Evolutionary conservation across 2,113 vertebrate species (phyloP), one percentile per base, ranked within the genome.

Genomic region (Accipiter cooperii): DNA sequence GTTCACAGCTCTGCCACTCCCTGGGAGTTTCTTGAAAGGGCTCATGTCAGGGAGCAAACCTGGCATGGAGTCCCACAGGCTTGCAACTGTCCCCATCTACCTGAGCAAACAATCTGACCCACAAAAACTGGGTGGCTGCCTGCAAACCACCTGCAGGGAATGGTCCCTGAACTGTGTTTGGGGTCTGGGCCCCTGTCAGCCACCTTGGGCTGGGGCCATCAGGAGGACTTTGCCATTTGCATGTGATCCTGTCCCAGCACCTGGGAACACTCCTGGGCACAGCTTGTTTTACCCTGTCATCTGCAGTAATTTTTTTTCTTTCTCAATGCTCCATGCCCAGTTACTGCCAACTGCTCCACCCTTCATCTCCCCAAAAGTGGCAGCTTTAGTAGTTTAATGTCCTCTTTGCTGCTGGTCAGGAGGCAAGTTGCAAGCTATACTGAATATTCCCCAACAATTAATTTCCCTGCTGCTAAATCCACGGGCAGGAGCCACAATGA

Each of bases 151-250:
- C 20, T 63, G 20, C 3, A 4, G 14, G 19, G 21, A 57, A 18
- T 21, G 13, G 21, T 40, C 18, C 24, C 16, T 61, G 60, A 34
- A 12, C 6, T 21, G 25, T 4, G 7, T 22, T 33, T 44, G 40
- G 19, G 5, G 8, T 29, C 13, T 55, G 31, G 13, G 22, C 2
- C 15, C 11, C 60, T 49, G 20, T 10, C 42, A 28, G 17, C 38
- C 10, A 3, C 9, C 16, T 66, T 44, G 28, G 6, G 8, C 40
- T 44, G 34, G 10, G 14, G 22, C 16, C 36, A 25, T 1, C 10
- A 2, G 5, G 20, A 38, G 33, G 31, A 17, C 29, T 33, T 71
- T 3, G 1, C 31, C 52, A 29, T 4, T 2, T 2, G 25, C 2
- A 1, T 7, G 12, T 22, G 6, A 46, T 47, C 19, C 19, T 24